phyloP scores from a whole-genome alignment of 1,140 invertebrate genomes.

The Drosophila prosaltans region DNA sequence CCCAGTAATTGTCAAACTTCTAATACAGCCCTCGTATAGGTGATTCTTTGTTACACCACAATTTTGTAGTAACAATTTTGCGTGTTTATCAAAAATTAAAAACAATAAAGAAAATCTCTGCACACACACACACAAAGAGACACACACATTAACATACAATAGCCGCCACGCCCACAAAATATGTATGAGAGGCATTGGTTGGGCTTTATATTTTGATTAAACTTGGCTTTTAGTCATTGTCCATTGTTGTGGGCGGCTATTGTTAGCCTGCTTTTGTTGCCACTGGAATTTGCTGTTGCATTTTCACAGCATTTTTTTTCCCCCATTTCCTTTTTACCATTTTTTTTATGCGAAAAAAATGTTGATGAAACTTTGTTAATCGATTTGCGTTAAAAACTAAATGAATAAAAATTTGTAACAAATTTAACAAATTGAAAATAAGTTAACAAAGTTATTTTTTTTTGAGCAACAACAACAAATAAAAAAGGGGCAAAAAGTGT shows the following conservation, averaged over 20 bases:
- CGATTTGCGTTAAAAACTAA: slow-evolving; percentile 2
- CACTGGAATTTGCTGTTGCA: slow-evolving; percentile 26
- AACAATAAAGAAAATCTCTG: slow-evolving; percentile 48
- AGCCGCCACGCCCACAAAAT: slow-evolving; percentile 12
- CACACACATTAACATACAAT: neutral
- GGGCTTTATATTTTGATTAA: slow-evolving; percentile 66
- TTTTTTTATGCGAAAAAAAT: neutral
- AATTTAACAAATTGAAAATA: neutral
- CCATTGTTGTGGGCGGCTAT: slow-evolving; percentile 45
- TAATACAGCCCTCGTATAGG: neutral
- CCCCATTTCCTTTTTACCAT: too few species aligned
- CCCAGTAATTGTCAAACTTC: neutral
- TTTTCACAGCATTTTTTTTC: slow-evolving; percentile 20
- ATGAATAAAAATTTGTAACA: neutral
- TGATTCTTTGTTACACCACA: slow-evolving; percentile 47
- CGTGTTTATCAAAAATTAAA: slow-evolving; percentile 78
- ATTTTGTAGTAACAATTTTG: slow-evolving; percentile 65
- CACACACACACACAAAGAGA: neutral
- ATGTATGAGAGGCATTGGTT: neutral
- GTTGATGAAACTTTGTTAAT: neutral
- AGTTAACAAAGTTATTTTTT: neutral
- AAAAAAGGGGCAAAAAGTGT: neutral
- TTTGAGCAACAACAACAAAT: too few species aligned
- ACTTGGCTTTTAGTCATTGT: slow-evolving; percentile 71
- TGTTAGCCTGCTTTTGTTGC: slow-evolving; percentile 12